These are phyloP conservation scores for Ceuthmochares aereus DNA, from an alignment of 2,113 vertebrate genomes.

Conservation along the genomic window DNA sequence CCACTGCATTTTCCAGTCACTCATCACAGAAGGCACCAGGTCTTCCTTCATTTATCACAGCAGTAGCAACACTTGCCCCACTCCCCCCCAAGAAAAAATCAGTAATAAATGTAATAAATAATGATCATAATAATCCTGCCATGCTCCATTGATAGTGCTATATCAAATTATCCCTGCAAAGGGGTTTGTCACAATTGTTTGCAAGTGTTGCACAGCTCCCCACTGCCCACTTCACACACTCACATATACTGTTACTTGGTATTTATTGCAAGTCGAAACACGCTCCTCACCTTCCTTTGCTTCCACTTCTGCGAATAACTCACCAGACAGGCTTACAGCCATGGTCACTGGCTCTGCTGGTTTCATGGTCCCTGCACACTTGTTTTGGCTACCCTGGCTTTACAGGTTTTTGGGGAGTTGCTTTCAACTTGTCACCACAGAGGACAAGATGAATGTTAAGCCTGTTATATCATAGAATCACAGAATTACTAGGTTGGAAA, in stretches of 20 bases:
- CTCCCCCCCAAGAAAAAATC: not conserved
- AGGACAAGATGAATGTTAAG: not conserved
- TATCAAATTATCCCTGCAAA: constrained; percentile 7
- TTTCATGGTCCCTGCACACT: not conserved
- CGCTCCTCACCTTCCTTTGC: not conserved
- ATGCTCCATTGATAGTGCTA: not conserved
- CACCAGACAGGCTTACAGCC: not conserved
- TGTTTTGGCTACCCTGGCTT: not conserved
- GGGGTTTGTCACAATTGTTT: not conserved
- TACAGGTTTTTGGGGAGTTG: not conserved
- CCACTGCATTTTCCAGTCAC: not conserved
- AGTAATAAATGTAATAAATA: not conserved
- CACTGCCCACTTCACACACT: not conserved
- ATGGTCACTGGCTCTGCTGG: not conserved
- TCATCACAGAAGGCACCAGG: not conserved
- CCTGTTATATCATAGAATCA: not conserved
- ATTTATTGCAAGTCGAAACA: not conserved
- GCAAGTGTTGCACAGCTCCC: not conserved
- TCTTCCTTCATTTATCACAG: not conserved
- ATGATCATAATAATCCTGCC: not conserved
- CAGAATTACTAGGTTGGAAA: too few relatives aligned
- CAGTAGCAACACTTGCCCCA: not conserved
- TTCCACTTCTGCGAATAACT: not conserved
- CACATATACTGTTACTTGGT: not conserved
- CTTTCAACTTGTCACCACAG: not conserved